These are phyloP conservation scores for Rhadinocentrus ornatus DNA, from an alignment of 2,797 vertebrate genomes.

Conservation along the genomic window DNA sequence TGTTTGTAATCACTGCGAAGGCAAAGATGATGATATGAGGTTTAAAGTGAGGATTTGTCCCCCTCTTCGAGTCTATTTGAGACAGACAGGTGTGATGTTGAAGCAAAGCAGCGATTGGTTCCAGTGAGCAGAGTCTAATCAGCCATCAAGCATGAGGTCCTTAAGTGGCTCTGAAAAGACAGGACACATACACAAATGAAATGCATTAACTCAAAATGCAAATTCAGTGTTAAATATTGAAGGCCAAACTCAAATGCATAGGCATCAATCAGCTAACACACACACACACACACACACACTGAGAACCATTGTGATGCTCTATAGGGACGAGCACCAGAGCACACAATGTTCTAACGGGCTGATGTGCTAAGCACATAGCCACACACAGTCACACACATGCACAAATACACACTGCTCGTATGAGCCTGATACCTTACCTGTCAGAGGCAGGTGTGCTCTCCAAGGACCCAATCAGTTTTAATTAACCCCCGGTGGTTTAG, in stretches of 20 bases:
- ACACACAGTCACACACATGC: conserved; percentile 50
- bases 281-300: conserved; percentile 8
- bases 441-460: conserved; percentile 84
- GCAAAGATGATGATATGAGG: conserved; percentile 33
- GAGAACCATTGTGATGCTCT: conserved; percentile 27
- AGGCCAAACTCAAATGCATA: conserved; percentile 43
- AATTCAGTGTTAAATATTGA: conserved; percentile 48
- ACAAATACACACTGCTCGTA: conserved; percentile 55
- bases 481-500: conserved; percentile 85
- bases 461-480: conserved; percentile 86
- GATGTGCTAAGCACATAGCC: conserved; percentile 65
- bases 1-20: conserved; percentile 20
- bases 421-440: conserved; percentile 75
- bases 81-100: conserved; percentile 67
- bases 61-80: conserved; percentile 43
- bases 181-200: conserved; percentile 36
- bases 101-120: conserved; percentile 74
- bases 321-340: conserved; percentile 65
- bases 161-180: conserved; percentile 65
- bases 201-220: conserved; percentile 62
- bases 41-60: conserved; percentile 30
- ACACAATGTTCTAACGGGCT: conserved; percentile 63
- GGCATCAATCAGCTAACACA: conserved; percentile 21
- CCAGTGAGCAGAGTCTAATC: conserved; percentile 69
- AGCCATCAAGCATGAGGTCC: conserved; percentile 62